These are phyloP conservation scores for Arvicanthis niloticus DNA, from an alignment of 2,113 vertebrate genomes.

Conservation along the genomic window DNA sequence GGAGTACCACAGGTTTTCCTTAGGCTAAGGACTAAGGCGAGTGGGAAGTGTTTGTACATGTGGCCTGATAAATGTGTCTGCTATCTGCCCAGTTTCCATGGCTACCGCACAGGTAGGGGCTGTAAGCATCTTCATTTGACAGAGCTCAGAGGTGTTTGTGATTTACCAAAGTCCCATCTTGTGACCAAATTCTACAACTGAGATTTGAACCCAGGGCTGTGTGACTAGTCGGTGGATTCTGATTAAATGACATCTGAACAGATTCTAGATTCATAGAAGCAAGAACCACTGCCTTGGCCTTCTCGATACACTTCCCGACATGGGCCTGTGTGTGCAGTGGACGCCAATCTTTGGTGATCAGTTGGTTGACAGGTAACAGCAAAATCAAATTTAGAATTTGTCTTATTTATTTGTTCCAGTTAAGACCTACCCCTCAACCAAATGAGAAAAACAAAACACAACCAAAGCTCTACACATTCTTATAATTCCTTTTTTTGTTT, in stretches of 20 bases:
- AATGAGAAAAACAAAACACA: not conserved
- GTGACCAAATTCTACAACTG: not conserved
- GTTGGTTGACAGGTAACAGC: not conserved
- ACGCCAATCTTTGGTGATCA: not conserved
- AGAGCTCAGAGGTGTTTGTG: not conserved
- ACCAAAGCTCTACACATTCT: not conserved
- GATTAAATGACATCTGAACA: not conserved
- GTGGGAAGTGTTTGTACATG: not conserved
- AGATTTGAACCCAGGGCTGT: not conserved
- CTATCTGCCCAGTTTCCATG: not conserved
- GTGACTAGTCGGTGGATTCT: not conserved
- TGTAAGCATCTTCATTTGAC: not conserved
- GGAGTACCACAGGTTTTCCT: not conserved
- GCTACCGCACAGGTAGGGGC: not conserved
- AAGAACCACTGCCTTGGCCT: not conserved
- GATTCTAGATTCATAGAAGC: not conserved
- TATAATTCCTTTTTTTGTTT: too few relatives aligned
- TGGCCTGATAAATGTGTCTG: not conserved
- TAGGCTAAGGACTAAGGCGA: not conserved
- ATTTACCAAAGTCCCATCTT: not conserved
- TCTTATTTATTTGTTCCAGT: not conserved
- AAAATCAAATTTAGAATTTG: not conserved
- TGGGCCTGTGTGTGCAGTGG: not conserved
- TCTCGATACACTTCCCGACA: not conserved
- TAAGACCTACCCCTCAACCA: not conserved